A percentile compares a stretch with the other conserved stretches of the same genome.
phyloP scores from a whole-genome alignment of 1,140 invertebrate genomes.

The Babylonia areolata region DNA sequence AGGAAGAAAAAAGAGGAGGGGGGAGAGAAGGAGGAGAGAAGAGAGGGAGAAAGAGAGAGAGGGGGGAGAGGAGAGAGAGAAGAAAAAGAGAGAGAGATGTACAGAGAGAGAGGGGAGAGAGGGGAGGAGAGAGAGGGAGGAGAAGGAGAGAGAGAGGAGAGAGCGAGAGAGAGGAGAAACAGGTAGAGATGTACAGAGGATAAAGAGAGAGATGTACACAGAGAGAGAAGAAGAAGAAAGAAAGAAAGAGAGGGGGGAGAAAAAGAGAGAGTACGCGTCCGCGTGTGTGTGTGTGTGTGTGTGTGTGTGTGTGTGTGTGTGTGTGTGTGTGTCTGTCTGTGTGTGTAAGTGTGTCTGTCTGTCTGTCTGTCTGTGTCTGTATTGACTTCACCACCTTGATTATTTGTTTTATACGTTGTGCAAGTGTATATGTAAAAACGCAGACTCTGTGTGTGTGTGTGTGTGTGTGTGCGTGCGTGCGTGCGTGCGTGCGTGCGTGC shows the following conservation, averaged over 20 bases:
- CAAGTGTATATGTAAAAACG: no score
- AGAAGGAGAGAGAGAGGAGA: background rate
- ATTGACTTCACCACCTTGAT: no score
- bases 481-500: conserved; percentile 15
- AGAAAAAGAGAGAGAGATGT: background rate
- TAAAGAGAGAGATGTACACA: no score
- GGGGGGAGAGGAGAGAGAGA: background rate
- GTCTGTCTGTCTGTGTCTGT: background rate
- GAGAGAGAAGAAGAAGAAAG: no score
- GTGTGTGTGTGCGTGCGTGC: conserved; percentile 11
- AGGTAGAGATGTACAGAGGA: background rate
- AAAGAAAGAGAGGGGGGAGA: no score
- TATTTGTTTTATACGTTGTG: no score
- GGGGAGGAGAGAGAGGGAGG: no score
- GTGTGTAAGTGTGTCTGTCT: background rate
- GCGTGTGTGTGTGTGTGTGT: no score
- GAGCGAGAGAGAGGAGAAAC: background rate
- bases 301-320: no score
- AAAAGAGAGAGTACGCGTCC: background rate
- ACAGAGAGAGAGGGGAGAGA: background rate
- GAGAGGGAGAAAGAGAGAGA: background rate
- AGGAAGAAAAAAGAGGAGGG: background rate
- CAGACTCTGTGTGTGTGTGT: conserved; percentile 12
- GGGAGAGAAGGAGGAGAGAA: background rate
- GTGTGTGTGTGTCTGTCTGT: no score